Base-by-base conservation (phyloP, 2,888 invertebrate species). In the Labia minor region DNA sequence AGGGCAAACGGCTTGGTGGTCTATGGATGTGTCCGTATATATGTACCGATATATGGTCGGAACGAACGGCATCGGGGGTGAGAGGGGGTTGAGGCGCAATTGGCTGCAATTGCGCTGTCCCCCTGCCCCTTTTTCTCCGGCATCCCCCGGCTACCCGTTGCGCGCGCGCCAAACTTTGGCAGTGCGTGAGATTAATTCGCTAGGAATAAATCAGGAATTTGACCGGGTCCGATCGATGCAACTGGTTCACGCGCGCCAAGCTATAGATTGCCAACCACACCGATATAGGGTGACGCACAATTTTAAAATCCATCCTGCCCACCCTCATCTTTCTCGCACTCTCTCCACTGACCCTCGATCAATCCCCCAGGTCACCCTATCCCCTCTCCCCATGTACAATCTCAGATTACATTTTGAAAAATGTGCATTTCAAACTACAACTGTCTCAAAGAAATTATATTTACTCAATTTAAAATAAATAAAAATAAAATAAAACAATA, bases 1-100 rank as follows among this genome's bases (percentile, higher is more conserved):
- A 49, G 49, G 49, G 49, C 49, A 16, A 49, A 49, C 49, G 49
- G 49, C 49, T 49, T 49, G 49, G 49, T 49, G 49, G 49, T 49
- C 49, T 49, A 49, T 49, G 49, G 49, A 49, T 49, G 49, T 49
- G 49, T 49, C 49, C 49, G 49, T 49, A 49, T 49, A 49, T 49
- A 49, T 49, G 49, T 49, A 49, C 49, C 49, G 49, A 49, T 49
- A 49, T 49, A 4, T 49, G 49, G 49, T 49, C 49, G 49, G 49
- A 49, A 49, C 49, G 49, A 49, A 49, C 49, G 49, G 49, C 49
- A 49, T 2, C 8, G 49, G 49, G 3, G 49, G 49, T 4, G 2
- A 14, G 8, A 14, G 49, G 49, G 49, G n/a, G 16, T n/a, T n/a
- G n/a, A n/a, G n/a, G n/a, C 49, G 49, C 49, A 49, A 49, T 49